These are phyloP conservation scores for Latheticus oryzae DNA, from an alignment of 2,888 invertebrate genomes.

Conservation along the genomic window DNA sequence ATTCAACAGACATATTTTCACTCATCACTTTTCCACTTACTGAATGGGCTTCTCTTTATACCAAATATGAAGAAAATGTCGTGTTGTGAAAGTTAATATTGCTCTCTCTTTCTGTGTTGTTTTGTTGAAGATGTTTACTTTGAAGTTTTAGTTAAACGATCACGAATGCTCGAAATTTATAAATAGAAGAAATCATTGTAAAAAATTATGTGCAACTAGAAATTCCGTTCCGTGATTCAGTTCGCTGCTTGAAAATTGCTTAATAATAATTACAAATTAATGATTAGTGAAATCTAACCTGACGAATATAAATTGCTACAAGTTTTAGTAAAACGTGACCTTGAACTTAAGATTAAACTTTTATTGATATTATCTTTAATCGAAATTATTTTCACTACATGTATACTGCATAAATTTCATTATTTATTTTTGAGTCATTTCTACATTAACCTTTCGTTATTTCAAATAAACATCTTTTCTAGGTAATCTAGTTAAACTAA, in stretches of 20 bases:
- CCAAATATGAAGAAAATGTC: constrained; percentile 10
- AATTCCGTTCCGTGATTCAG: constrained; percentile 26
- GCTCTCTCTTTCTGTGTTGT: background rate
- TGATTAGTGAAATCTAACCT: constrained; percentile 25
- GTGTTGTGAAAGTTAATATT: constrained; percentile 19
- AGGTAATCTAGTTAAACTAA: too few species aligned
- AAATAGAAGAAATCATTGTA: too few species aligned
- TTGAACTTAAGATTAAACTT: too few species aligned
- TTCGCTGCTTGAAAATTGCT: constrained; percentile 20
- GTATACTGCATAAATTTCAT: too few species aligned
- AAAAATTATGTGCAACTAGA: constrained; percentile 2
- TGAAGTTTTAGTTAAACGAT: background rate
- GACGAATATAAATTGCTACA: constrained; percentile 15
- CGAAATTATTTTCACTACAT: too few species aligned
- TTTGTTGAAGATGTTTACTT: constrained; percentile 1
- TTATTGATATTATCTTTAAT: too few species aligned
- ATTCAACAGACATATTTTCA: constrained; percentile 25
- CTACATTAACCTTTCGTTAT: too few species aligned
- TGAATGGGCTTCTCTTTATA: constrained; percentile 13
- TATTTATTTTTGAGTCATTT: too few species aligned
- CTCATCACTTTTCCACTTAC: constrained; percentile 24
- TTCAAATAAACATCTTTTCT: too few species aligned
- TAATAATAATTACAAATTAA: constrained; percentile 29
- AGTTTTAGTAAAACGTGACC: constrained; percentile 16
- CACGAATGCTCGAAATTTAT: too few species aligned